Evolutionary conservation across 2,113 vertebrate species (phyloP), one percentile per base, ranked within the genome.

Genomic region (Austrofundulus limnaeus): DNA sequence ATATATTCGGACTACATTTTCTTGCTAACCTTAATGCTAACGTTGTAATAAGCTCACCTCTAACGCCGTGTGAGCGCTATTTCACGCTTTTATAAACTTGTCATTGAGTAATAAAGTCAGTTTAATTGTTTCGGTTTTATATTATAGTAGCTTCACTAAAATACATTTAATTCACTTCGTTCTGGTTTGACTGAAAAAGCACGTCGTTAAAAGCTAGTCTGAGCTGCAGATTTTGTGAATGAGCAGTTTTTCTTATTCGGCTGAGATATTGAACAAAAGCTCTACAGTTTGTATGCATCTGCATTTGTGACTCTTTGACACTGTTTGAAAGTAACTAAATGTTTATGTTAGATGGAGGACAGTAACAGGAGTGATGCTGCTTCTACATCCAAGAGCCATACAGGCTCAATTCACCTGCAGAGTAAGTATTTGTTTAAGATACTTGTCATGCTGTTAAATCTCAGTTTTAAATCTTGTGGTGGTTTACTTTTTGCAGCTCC

Each of bases 331-430:
- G 23, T 66, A 68, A 77, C 47, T 19, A 28, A 47, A 51, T 11
- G 24, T 49, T 59, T 66, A 10, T 58, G 2, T 59, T 66, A 83
- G 84, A 90, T 89, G 88, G 87, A 90, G 79, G 85, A 89, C 67
- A 85, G 81, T 75, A 91, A 84, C 77, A 85, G 90, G 74, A 87
- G 60, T 52, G 88, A 92, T 63, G 81, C 76, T 61, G 84, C 88
- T 9, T 74, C 88, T 48, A 73, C 82, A 51, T 73, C 89, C 51
- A 91, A 88, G 70, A 91, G 82, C 71, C 88, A 89, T 23, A 56
- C 83, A 54, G 85, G 73, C 60, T 85, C 92, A n/a, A 77, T 86
- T 46, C 89, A 88, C 63, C 72, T 90, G 49, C 92, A 92, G 65
- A 89, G 92, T 93, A 84, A 84, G 83, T 20, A 17, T 61, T 39